Conservation (phyloP, 2,797 vertebrate species). For the Acestrorhynchus altus region DNA sequence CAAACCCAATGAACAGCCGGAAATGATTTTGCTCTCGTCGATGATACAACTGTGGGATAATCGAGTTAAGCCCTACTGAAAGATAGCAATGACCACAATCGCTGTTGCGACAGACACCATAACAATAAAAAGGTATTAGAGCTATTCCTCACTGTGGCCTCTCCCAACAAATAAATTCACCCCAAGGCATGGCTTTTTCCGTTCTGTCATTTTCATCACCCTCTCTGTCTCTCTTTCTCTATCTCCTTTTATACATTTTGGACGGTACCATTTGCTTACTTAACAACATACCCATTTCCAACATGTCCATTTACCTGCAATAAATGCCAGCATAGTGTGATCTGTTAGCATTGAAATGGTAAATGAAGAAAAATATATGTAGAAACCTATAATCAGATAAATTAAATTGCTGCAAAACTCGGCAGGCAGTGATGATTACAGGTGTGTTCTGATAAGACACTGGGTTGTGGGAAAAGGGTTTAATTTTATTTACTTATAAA, state of each 20-base stretch:
- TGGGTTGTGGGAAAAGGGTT: too few relatives aligned
- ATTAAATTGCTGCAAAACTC: too few relatives aligned
- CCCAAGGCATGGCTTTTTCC: constrained; percentile 2
- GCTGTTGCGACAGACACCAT: constrained; percentile 65
- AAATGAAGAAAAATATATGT: too few relatives aligned
- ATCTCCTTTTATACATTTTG: background rate
- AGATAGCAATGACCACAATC: constrained; percentile 71
- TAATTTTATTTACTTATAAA: too few relatives aligned
- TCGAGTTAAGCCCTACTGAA: constrained; percentile 74
- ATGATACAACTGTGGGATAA: constrained; percentile 71
- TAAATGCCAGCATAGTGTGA: too few relatives aligned
- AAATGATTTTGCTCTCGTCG: constrained; percentile 61
- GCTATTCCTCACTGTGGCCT: constrained; percentile 67
- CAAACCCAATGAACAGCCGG: constrained; percentile 28
- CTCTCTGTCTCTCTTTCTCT: background rate
- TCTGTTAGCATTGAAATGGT: too few relatives aligned
- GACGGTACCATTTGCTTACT: background rate
- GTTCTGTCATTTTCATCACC: background rate
- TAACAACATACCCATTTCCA: background rate
- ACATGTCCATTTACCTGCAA: too few relatives aligned
- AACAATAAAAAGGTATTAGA: constrained; percentile 78
- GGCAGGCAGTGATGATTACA: too few relatives aligned
- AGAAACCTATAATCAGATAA: too few relatives aligned
- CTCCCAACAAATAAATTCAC: background rate
- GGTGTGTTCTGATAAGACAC: too few relatives aligned